Evolutionary conservation across 2,797 vertebrate species (phyloP).

Genomic region (Poecile montanus): DNA sequence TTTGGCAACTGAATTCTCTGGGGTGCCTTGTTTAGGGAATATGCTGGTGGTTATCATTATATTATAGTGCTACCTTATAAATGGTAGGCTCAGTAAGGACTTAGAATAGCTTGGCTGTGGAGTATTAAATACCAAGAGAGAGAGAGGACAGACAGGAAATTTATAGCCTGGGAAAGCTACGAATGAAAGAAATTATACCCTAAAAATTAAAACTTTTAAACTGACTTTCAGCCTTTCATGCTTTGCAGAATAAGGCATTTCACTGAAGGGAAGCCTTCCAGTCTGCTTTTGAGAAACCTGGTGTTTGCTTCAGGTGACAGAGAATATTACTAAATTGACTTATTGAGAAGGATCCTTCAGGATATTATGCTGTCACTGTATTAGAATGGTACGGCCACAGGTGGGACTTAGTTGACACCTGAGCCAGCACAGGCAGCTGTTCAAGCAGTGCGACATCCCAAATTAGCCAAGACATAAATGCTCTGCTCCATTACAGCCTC

Average conservation of each 20-base stretch:
- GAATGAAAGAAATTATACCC: neutral
- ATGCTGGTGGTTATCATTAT: neutral
- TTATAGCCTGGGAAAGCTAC: neutral
- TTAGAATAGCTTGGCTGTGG: neutral
- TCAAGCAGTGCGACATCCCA: neutral
- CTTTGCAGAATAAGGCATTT: neutral
- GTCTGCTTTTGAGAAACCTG: neutral
- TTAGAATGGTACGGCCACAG: neutral
- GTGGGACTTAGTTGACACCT: neutral
- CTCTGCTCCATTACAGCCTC: neutral
- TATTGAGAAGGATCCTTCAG: neutral
- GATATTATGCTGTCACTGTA: neutral
- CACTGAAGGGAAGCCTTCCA: neutral
- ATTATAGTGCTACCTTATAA: neutral
- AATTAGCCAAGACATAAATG: neutral
- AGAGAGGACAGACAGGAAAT: neutral
- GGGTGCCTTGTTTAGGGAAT: neutral
- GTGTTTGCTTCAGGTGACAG: neutral
- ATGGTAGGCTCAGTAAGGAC: neutral
- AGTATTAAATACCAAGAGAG: neutral
- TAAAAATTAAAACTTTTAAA: neutral
- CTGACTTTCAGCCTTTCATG: neutral
- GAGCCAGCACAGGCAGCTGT: neutral
- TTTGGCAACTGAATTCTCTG: neutral
- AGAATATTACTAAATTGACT: neutral